Percentiles rank a stretch among this genome's conserved stretches.
These are phyloP conservation scores for Serinus canaria DNA, from an alignment of 2,113 vertebrate species.

Conservation along the genomic window DNA sequence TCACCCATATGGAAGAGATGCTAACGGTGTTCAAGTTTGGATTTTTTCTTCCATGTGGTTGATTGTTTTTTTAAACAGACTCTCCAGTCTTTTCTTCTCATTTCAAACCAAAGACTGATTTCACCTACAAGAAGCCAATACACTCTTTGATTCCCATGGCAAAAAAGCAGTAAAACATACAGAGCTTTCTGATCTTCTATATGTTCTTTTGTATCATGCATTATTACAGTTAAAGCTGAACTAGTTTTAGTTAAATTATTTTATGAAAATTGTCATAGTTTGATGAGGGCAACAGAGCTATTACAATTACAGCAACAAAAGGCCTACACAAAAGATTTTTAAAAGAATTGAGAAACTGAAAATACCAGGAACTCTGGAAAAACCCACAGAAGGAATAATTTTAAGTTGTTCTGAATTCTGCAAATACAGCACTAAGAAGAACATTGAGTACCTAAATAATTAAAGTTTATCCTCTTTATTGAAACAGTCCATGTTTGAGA, in stretches of 20 bases:
- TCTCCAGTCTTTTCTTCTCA: background rate
- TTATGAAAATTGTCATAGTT: background rate
- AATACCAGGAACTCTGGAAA: background rate
- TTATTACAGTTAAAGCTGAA: background rate
- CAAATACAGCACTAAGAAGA: constrained; percentile 30
- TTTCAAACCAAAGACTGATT: background rate
- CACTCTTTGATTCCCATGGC: background rate
- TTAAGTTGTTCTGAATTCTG: constrained; percentile 30
- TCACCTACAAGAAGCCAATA: background rate
- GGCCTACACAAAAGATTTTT: background rate
- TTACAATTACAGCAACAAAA: background rate
- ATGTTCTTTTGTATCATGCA: background rate
- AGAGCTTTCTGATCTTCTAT: background rate
- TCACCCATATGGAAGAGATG: background rate
- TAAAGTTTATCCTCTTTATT: constrained; percentile 60
- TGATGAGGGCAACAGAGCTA: background rate
- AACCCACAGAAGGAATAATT: constrained; percentile 12
- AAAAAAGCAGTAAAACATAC: background rate
- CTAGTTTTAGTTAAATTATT: background rate
- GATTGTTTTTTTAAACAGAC: background rate
- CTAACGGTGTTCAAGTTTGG: background rate
- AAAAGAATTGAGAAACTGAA: background rate
- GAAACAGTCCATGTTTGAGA: constrained; percentile 57
- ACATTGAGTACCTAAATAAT: constrained; percentile 55
- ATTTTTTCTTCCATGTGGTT: background rate